These are phyloP conservation scores for Hyaena hyaena DNA, from an alignment of 2,113 vertebrate genomes.

Conservation along the genomic window DNA sequence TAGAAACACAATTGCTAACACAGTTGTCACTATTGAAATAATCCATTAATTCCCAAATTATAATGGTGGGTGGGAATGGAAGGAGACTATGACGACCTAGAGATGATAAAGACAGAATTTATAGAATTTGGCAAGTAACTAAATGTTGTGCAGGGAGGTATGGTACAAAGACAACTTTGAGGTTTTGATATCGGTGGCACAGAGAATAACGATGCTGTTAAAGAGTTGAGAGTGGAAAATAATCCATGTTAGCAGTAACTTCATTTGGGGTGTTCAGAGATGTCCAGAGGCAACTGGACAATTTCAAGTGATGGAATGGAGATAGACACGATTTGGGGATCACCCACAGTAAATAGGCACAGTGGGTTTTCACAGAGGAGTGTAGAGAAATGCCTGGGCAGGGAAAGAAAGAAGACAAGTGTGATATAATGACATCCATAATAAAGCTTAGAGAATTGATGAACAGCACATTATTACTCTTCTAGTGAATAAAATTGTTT, in stretches of 20 bases:
- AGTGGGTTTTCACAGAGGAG: not conserved
- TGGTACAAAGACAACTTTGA: not conserved
- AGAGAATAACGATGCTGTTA: not conserved
- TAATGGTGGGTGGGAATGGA: not conserved
- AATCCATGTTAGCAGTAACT: not conserved
- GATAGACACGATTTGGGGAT: not conserved
- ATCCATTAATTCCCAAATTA: not conserved
- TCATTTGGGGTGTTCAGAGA: not conserved
- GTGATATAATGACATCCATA: not conserved
- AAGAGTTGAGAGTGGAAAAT: slow-evolving; percentile 30
- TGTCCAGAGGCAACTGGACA: not conserved
- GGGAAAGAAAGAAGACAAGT: not conserved
- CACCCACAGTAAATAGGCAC: not conserved
- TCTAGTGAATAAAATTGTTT: not conserved
- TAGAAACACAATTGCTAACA: not conserved
- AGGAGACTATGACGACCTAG: not conserved
- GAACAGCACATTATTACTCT: slow-evolving; percentile 3
- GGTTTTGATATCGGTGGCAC: not conserved
- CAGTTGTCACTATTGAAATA: not conserved
- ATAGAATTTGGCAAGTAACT: not conserved
- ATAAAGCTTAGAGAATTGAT: slow-evolving; percentile 10
- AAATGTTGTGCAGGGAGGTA: not conserved
- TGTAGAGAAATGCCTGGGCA: not conserved
- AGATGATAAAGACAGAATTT: not conserved
- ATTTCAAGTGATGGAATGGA: not conserved